Evolutionary conservation across 2,113 vertebrate species (phyloP).

Genomic region (Gopherus flavomarginatus): DNA sequence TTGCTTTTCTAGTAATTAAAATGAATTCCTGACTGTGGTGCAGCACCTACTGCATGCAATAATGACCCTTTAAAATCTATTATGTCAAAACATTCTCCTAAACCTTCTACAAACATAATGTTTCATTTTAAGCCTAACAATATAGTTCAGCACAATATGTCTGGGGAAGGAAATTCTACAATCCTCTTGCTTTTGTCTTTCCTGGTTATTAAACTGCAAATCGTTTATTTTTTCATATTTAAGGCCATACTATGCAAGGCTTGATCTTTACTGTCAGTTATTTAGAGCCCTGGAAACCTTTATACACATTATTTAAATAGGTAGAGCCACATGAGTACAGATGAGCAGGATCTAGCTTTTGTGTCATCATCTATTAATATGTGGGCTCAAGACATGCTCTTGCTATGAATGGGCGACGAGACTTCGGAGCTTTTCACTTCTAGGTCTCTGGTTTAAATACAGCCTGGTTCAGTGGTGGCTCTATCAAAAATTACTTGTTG

Average conservation of each 20-base stretch:
- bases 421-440: slow-evolving; percentile 55
- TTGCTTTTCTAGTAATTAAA: slow-evolving; percentile 30
- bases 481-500: slow-evolving; percentile 51
- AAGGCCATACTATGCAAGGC: not conserved
- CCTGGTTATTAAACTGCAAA: not conserved
- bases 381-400: slow-evolving; percentile 54
- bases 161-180: slow-evolving; percentile 33
- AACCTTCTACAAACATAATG: slow-evolving; percentile 1
- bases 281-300: slow-evolving; percentile 42
- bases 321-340: slow-evolving; percentile 54
- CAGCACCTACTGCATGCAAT: not conserved
- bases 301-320: slow-evolving; percentile 58
- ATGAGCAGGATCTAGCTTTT: slow-evolving; percentile 54
- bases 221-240: slow-evolving; percentile 28
- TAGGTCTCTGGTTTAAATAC: slow-evolving; percentile 65
- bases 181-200: not conserved
- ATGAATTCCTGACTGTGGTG: slow-evolving; percentile 1
- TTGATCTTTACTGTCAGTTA: not conserved
- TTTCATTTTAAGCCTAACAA: slow-evolving; percentile 46
- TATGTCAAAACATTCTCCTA: slow-evolving; percentile 34
- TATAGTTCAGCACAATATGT: not conserved
- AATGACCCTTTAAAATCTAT: slow-evolving; percentile 41
- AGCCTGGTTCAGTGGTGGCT: slow-evolving; percentile 54
- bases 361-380: slow-evolving; percentile 40
- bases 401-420: slow-evolving; percentile 68